Base-by-base conservation (phyloP, 1,140 invertebrate species). In the Ephestia elutella region DNA sequence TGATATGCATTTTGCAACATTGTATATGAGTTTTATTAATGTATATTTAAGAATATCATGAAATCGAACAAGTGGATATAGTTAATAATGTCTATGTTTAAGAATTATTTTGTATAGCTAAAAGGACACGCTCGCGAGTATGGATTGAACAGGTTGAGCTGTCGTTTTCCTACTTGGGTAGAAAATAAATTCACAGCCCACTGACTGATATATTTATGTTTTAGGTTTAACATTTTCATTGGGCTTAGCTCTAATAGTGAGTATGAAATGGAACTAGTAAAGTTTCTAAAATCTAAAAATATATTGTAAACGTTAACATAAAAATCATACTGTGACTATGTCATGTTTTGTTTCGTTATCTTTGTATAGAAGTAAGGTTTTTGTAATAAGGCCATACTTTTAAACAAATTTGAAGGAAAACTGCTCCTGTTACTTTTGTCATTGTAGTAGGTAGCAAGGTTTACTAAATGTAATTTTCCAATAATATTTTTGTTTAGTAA, bases 31-130 rank as follows among this genome's bases (percentile, higher is more conserved):
- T 73, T 65, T 66, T 79, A 70, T 77, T 73, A 63, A 67, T 77
- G 69, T 81, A 80, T 83, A 81, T 78, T 75, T 69, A 74, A 65
- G 68, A 62, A 63, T 78, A 75, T 78, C 68, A 80, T 81, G 75
- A 80, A 82, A 73, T 80, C 69, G 72, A 79, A 75, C 74, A 73
- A 80, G 72, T 66, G 65, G 48, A 66, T 71, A 65, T 71, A 67
- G 70, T 70, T 68, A 68, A 66, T 66, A 62, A 25, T 59, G 51
- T 60, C 28, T 65, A 56, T 59, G 56, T 63, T 63, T 63, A 63
- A 63, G 57, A 60, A 60, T 64, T 59, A 58, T 65, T 60, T 59
- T 56, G 57, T 56, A 59, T 63, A 57, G 51, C 49, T 59, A 53
- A 63, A 49, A 50, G 20, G 51, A 56, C 17, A 38, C 25, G 35